These are phyloP conservation scores for Capra hircus DNA, from an alignment of 2,113 vertebrate genomes.

Conservation along the genomic window DNA sequence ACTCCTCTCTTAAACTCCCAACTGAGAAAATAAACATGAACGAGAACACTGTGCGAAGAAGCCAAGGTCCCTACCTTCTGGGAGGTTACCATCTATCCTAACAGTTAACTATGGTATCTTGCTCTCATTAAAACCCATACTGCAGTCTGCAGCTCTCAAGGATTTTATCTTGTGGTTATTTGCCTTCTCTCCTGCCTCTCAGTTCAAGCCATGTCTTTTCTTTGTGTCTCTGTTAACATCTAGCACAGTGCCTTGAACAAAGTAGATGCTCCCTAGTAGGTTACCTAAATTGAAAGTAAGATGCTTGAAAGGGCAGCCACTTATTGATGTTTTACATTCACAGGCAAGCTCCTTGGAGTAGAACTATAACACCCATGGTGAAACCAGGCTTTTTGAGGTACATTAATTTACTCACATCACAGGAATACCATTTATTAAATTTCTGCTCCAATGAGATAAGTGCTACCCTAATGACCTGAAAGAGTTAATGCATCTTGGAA, in stretches of 20 bases:
- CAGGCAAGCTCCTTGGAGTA: background rate
- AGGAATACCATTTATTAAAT: constrained; percentile 58
- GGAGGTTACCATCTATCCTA: background rate
- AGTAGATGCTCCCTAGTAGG: background rate
- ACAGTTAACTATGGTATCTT: background rate
- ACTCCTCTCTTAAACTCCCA: background rate
- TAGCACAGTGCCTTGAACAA: background rate
- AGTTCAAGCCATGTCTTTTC: background rate
- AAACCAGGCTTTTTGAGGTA: constrained; percentile 24
- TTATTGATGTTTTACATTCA: constrained; percentile 1
- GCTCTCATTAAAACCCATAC: background rate
- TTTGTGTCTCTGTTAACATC: background rate
- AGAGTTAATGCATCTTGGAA: constrained; percentile 72
- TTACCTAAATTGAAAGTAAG: constrained; percentile 12
- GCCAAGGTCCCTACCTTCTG: background rate
- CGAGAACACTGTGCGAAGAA: background rate
- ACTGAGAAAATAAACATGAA: background rate
- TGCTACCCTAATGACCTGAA: constrained; percentile 60
- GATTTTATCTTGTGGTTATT: background rate
- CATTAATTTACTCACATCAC: constrained; percentile 52
- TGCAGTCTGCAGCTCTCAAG: background rate
- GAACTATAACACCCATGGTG: constrained; percentile 25
- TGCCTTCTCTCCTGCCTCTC: background rate
- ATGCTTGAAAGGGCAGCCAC: constrained; percentile 15
- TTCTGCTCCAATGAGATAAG: constrained; percentile 65